phyloP scores from a whole-genome alignment of 1,140 invertebrate genomes.

The Linepithema humile region DNA sequence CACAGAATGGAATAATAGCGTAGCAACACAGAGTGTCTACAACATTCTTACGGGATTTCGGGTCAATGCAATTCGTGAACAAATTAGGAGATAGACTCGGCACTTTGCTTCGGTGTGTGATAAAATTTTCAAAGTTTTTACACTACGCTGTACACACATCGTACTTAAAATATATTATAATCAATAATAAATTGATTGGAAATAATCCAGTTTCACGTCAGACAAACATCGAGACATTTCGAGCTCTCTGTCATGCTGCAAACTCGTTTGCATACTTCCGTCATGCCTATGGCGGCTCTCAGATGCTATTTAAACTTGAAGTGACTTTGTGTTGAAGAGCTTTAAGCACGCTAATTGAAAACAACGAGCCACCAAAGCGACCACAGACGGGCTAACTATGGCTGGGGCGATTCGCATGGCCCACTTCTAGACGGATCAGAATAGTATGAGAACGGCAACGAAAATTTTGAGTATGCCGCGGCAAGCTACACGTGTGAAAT shows the following conservation, averaged over 20 bases:
- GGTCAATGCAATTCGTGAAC: neutral
- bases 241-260: neutral
- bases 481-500: neutral
- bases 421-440: conserved; percentile 41
- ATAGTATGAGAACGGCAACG: conserved; percentile 16
- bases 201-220: neutral
- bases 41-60: neutral
- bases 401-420: conserved; percentile 23
- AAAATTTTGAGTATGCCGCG: neutral
- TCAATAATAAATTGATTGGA: conserved; percentile 6
- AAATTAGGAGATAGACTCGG: neutral
- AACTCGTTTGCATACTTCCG: conserved; percentile 38
- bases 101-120: neutral
- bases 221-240: neutral
- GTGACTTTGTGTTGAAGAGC: conserved; percentile 40
- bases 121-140: too few species aligned
- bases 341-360: conserved; percentile 50
- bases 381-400: conserved; percentile 39
- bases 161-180: too few species aligned
- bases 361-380: conserved; percentile 38
- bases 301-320: conserved; percentile 53
- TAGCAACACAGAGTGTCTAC: neutral
- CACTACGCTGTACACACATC: too few species aligned
- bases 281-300: neutral
- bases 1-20: neutral